phyloP scores from a whole-genome alignment of 2,888 invertebrate genomes.

The Lepidonotus clava region DNA sequence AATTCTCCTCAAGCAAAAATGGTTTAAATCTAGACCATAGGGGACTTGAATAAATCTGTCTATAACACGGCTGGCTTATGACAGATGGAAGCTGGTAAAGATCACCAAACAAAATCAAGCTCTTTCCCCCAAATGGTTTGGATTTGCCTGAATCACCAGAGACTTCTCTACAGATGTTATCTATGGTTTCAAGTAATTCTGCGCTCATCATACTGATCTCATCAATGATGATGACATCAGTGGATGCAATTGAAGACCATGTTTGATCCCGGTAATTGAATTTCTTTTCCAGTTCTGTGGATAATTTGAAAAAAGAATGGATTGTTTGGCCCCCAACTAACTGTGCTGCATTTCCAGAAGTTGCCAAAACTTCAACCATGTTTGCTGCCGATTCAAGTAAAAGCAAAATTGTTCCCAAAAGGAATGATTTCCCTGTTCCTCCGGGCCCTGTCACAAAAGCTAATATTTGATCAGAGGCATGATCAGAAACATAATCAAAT shows the following conservation, averaged over 20 bases:
- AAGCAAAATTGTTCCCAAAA: background rate
- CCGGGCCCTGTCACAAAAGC: constrained; percentile 26
- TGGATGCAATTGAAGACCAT: constrained; percentile 12
- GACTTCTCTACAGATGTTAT: constrained; percentile 36
- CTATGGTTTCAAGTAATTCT: constrained; percentile 2
- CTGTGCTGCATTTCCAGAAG: constrained; percentile 38
- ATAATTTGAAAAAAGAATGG: constrained; percentile 15
- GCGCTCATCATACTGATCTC: constrained; percentile 41
- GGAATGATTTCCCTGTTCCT: constrained; percentile 41
- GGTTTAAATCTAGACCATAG: constrained; percentile 4
- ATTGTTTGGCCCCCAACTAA: constrained; percentile 10
- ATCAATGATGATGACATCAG: constrained; percentile 49
- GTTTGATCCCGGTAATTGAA: background rate
- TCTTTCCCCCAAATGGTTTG: constrained; percentile 27
- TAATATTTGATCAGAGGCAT: background rate
- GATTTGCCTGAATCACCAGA: background rate
- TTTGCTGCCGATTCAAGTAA: background rate
- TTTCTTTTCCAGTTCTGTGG: background rate
- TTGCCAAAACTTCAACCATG: constrained; percentile 35
- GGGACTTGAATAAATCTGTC: constrained; percentile 20
- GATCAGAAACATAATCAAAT: background rate
- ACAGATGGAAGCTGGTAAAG: constrained; percentile 35
- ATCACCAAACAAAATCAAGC: constrained; percentile 32
- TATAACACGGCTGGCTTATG: background rate
- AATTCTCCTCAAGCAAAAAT: constrained; percentile 21